Evolutionary conservation across 2,888 invertebrate genomes (phyloP).

Genomic region (Pachydiplax longipennis): DNA sequence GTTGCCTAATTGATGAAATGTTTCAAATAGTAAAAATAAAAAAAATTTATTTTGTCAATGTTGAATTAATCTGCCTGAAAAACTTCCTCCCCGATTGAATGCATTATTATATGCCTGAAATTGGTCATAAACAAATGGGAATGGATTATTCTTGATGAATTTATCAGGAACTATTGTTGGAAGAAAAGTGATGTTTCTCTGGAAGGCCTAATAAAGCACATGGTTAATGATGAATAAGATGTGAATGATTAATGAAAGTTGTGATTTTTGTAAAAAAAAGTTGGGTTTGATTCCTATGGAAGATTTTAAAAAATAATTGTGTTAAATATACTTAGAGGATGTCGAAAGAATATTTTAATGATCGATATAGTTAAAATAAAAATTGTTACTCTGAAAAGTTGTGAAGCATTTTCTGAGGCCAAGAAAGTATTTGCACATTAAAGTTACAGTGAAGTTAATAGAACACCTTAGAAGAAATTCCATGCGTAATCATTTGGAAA

Average conservation of each 20-base stretch:
- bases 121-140: background rate
- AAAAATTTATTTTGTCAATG: conserved; percentile 41
- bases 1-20: conserved; percentile 1
- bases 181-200: background rate
- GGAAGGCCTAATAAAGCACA: conserved; percentile 29
- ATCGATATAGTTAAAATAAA: conserved; percentile 17
- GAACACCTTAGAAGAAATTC: background rate
- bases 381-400: conserved; percentile 18
- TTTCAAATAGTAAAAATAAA: conserved; percentile 6
- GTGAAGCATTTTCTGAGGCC: conserved; percentile 27
- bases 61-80: conserved; percentile 37
- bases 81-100: background rate
- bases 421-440: background rate
- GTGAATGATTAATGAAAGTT: conserved; percentile 20
- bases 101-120: background rate
- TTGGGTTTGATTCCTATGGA: conserved; percentile 23
- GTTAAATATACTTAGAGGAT: conserved; percentile 5
- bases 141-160: background rate
- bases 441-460: background rate
- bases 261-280: conserved; percentile 26
- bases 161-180: background rate
- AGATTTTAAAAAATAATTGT: conserved; percentile 3
- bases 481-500: background rate
- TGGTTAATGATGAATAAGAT: background rate
- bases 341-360: conserved; percentile 37